These are phyloP conservation scores for Phylloscopus trochilus DNA, from an alignment of 2,113 vertebrate species.

Conservation along the genomic window DNA sequence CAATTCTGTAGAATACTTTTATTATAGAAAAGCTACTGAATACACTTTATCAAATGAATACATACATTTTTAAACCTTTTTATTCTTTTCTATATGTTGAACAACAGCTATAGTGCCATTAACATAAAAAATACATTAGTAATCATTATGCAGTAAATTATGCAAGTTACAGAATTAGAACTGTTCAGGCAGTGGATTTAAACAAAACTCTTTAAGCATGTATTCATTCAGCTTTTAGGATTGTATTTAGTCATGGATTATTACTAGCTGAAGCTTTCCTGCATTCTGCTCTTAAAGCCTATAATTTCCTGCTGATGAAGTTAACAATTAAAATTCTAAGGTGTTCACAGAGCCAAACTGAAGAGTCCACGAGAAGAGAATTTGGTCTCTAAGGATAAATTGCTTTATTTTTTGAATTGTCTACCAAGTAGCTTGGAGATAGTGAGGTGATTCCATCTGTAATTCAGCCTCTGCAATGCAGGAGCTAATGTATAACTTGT, in stretches of 20 bases:
- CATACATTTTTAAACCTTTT: background rate
- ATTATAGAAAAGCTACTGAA: background rate
- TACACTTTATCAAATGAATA: background rate
- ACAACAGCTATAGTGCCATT: background rate
- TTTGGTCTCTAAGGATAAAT: background rate
- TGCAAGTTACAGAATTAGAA: background rate
- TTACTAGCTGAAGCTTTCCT: background rate
- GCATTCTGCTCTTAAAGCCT: background rate
- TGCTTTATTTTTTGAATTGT: background rate
- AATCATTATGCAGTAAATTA: background rate
- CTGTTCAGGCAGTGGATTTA: background rate
- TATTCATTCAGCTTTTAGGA: background rate
- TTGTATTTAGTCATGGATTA: background rate
- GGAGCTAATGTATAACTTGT: background rate
- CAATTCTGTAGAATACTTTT: background rate
- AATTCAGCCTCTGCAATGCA: accelerated
- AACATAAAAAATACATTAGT: background rate
- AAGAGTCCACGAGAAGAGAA: background rate
- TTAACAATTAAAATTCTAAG: background rate
- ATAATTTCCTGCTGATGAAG: background rate
- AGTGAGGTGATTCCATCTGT: background rate
- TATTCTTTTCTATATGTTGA: background rate
- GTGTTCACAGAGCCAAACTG: background rate
- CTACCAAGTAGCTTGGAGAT: background rate
- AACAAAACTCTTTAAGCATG: background rate